phyloP scores from a whole-genome alignment of 2,113 vertebrate genomes.

The Alexandromys fortis region DNA sequence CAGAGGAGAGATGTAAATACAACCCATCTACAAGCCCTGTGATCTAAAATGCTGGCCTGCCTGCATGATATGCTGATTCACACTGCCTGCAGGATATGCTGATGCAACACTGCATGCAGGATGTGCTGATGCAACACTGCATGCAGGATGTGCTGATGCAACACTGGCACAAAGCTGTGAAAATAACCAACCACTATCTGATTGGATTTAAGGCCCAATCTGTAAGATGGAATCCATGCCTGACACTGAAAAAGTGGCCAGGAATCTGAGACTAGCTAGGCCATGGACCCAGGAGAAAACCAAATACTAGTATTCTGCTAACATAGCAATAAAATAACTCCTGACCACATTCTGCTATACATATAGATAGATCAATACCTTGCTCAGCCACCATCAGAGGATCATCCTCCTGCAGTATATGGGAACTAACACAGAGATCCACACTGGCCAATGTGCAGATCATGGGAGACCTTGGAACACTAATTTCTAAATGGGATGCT shows the following conservation, averaged over 20 bases:
- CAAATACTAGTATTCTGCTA: not conserved
- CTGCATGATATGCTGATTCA: not conserved
- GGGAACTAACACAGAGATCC: not conserved
- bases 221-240: not conserved
- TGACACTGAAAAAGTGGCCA: not conserved
- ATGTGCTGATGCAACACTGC: not conserved
- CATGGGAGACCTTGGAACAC: not conserved
- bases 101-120: not conserved
- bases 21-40: not conserved
- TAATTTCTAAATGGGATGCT: not conserved
- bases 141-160: not conserved
- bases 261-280: not conserved
- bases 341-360: not conserved
- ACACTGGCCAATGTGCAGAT: not conserved
- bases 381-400: not conserved
- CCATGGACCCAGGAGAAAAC: not conserved
- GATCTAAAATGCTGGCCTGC: not conserved
- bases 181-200: not conserved
- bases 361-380: not conserved
- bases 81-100: not conserved
- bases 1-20: not conserved
- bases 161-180: not conserved
- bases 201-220: not conserved
- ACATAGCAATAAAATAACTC: not conserved
- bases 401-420: not conserved